phyloP scores from a whole-genome alignment of 2,888 invertebrate species.

The Punctoribates punctum region DNA sequence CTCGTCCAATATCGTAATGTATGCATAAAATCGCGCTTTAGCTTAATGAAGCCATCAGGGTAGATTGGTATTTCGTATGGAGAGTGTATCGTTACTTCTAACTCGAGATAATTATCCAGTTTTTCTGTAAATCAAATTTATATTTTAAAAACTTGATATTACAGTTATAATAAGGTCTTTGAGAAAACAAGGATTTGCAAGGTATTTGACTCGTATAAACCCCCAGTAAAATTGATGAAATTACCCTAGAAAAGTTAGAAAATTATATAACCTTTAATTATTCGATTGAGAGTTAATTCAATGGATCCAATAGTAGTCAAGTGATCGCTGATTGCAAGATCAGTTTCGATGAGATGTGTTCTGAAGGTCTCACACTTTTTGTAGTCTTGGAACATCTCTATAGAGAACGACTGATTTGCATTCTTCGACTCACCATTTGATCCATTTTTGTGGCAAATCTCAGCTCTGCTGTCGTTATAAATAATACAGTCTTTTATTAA shows the following conservation, averaged over 20 bases:
- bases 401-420: background rate
- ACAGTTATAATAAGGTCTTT: too few species aligned
- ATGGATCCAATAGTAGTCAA: background rate
- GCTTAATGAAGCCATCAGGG: background rate
- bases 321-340: background rate
- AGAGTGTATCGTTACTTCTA: background rate
- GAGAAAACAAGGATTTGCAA: too few species aligned
- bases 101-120: background rate
- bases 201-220: too few species aligned
- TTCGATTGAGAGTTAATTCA: too few species aligned
- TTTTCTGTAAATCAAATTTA: background rate
- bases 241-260: too few species aligned
- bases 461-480: background rate
- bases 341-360: background rate
- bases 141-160: background rate
- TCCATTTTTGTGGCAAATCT: background rate
- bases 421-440: too few species aligned
- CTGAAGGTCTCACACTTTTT: conserved; percentile 3
- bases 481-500: background rate
- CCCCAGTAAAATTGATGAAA: too few species aligned
- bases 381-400: background rate
- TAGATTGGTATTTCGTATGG: background rate
- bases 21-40: background rate
- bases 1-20: background rate
- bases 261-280: too few species aligned